Percentiles rank a stretch among this genome's conserved stretches.
Evolutionary conservation across 2,888 invertebrate genomes (phyloP).

Genomic region (Melangyna quadrimaculata): DNA sequence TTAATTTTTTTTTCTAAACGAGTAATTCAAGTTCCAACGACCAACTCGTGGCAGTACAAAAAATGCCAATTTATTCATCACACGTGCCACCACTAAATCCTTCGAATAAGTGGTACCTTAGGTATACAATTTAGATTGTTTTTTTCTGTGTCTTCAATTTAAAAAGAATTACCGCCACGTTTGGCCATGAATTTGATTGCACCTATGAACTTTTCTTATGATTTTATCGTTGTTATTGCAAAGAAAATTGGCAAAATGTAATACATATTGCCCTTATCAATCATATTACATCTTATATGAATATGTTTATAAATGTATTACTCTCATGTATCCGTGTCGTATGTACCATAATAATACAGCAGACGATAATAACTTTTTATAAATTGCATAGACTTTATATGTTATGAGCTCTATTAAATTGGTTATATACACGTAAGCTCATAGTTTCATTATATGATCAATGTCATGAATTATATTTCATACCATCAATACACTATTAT

Average conservation of each 20-base stretch:
- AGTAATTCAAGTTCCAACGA: too few relatives aligned
- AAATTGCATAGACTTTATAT: neutral
- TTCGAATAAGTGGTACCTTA: too few relatives aligned
- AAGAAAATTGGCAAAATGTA: neutral
- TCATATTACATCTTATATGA: neutral
- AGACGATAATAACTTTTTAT: neutral
- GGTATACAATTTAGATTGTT: neutral
- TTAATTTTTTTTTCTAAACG: too few relatives aligned
- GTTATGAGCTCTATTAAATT: neutral
- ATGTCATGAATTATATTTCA: neutral
- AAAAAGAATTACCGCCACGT: neutral
- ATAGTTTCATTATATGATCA: neutral
- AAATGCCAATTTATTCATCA: too few relatives aligned
- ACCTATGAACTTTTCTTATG: neutral
- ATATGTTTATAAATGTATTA: neutral
- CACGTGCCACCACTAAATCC: too few relatives aligned
- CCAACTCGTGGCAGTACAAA: too few relatives aligned
- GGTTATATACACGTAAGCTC: too few relatives aligned
- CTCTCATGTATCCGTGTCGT: too few relatives aligned
- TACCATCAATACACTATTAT: neutral
- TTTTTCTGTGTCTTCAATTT: neutral
- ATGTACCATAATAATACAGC: too few relatives aligned
- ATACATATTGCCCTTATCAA: neutral
- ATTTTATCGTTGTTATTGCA: neutral
- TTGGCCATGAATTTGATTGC: neutral